Evolutionary conservation across 1,140 invertebrate genomes (phyloP).

Genomic region (Atta colombica): DNA sequence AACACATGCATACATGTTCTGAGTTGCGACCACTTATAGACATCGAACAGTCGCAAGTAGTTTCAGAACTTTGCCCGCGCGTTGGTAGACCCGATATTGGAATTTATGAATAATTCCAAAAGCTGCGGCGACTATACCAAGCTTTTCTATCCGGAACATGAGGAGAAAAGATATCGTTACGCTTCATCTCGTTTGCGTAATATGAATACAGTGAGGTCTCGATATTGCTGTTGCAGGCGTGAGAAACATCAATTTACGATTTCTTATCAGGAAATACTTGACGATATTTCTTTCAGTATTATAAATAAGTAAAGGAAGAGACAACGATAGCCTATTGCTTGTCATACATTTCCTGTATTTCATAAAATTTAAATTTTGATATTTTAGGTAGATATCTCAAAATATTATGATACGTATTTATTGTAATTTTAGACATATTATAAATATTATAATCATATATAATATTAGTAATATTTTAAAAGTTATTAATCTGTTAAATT

Average conservation of each 20-base stretch:
- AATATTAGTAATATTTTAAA: not conserved
- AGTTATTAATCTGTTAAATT: not conserved
- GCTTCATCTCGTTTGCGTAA: conserved; percentile 36
- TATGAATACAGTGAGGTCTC: not conserved
- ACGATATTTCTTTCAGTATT: not conserved
- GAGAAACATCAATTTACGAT: conserved; percentile 14
- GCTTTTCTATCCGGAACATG: not conserved
- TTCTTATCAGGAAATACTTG: not conserved
- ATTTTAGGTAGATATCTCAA: not conserved
- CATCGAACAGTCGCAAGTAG: conserved; percentile 62
- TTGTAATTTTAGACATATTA: not conserved
- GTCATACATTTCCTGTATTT: not conserved
- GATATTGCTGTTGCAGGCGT: not conserved
- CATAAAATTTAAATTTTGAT: not conserved
- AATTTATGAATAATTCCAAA: conserved; percentile 54
- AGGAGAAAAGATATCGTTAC: not conserved
- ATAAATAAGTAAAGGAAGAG: not conserved
- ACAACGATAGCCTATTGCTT: not conserved
- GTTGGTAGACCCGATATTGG: conserved; percentile 10
- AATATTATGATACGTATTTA: not conserved
- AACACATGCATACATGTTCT: conserved; percentile 60
- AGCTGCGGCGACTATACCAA: not conserved
- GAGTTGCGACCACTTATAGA: conserved; percentile 55
- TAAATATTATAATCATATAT: not conserved
- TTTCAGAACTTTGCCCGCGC: conserved; percentile 51